Conservation (phyloP, 2,113 vertebrate genomes). For the Alces alces region DNA sequence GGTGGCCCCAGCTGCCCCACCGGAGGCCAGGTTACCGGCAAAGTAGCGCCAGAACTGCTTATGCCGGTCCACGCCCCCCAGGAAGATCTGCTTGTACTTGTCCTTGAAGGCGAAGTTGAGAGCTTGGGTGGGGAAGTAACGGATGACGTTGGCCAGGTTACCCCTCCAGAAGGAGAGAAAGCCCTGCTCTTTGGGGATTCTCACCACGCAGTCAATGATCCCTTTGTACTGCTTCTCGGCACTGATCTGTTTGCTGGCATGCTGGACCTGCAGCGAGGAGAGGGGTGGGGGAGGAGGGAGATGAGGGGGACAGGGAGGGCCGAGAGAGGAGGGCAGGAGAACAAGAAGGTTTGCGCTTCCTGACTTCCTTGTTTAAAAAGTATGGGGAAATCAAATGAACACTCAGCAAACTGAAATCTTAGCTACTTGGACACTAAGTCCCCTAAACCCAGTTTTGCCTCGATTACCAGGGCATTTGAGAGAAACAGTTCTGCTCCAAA, state of each 20-base stretch:
- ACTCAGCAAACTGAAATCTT: background rate
- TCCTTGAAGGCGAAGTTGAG: slow-evolving; percentile 99
- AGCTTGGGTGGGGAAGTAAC: slow-evolving; percentile 99
- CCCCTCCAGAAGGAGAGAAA: slow-evolving; percentile 98
- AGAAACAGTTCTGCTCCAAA: background rate
- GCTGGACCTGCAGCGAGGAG: slow-evolving; percentile 87
- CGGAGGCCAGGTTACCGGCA: slow-evolving; percentile 95
- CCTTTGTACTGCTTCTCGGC: slow-evolving; percentile 96
- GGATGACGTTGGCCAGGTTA: slow-evolving; percentile 98
- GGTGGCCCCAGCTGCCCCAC: slow-evolving; percentile 95
- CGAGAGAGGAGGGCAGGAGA: background rate
- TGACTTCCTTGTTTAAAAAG: background rate
- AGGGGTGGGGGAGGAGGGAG: background rate
- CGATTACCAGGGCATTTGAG: background rate
- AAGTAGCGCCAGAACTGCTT: slow-evolving; percentile 99
- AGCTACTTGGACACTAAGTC: background rate
- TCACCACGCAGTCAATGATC: slow-evolving; percentile 93
- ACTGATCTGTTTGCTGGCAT: slow-evolving; percentile 98
- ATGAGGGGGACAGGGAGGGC: background rate
- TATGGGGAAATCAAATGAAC: background rate
- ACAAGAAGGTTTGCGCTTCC: background rate
- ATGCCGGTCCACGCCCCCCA: slow-evolving; percentile 96
- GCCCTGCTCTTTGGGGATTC: slow-evolving; percentile 98
- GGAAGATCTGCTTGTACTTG: slow-evolving; percentile 99
- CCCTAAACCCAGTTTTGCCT: background rate